Evolutionary conservation across 1,140 invertebrate species (phyloP).

Genomic region (Megathymus violae): DNA sequence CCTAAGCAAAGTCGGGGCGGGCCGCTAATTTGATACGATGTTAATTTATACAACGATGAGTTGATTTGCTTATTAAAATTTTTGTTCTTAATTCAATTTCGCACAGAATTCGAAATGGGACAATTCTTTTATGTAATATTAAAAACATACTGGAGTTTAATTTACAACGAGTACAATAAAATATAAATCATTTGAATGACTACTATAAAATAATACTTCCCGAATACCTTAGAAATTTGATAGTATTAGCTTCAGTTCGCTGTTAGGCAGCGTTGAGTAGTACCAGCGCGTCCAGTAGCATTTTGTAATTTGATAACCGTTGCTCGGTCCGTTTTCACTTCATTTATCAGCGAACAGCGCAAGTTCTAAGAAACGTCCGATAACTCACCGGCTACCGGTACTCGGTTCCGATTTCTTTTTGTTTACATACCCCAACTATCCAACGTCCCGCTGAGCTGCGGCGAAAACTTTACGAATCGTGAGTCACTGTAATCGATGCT

Average conservation of each 20-base stretch:
- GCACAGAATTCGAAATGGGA: no score
- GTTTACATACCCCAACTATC: constrained; percentile 50
- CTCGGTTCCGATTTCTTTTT: constrained; percentile 44
- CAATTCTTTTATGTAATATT: no score
- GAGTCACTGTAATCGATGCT: constrained; percentile 72
- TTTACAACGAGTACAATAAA: no score
- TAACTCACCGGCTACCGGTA: constrained; percentile 62
- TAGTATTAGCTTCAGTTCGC: background rate
- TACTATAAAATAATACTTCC: no score
- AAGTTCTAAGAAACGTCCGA: constrained; percentile 38
- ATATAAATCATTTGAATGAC: no score
- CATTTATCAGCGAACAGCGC: constrained; percentile 26
- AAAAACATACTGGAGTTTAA: no score
- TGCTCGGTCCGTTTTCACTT: constrained; percentile 28
- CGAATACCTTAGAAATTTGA: no score
- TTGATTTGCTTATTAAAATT: no score
- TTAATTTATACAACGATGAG: no score
- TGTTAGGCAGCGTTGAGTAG: constrained; percentile 1
- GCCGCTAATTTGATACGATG: no score
- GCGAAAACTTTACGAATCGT: constrained; percentile 66
- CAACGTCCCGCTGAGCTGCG: constrained; percentile 52
- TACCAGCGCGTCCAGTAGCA: background rate
- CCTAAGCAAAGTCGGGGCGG: no score
- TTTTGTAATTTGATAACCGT: constrained; percentile 30
- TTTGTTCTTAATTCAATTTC: no score